Percentiles rank a stretch among this genome's conserved stretches.
Evolutionary conservation across 2,113 vertebrate genomes (phyloP).

Genomic region (Paraplagusia blochii): DNA sequence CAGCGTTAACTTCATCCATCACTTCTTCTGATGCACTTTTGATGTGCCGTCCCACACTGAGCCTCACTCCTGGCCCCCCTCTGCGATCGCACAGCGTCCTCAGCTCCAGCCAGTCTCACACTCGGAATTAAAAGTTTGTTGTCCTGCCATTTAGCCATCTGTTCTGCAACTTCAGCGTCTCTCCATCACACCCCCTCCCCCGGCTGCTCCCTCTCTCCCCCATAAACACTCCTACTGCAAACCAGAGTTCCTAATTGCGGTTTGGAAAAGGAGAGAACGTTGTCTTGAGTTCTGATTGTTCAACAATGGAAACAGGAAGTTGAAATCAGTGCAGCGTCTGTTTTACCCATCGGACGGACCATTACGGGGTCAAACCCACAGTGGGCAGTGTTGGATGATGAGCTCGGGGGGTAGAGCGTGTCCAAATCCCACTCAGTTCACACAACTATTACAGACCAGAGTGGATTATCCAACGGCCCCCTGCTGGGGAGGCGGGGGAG

Average conservation of each 20-base stretch:
- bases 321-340: constrained; percentile 27
- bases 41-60: constrained; percentile 45
- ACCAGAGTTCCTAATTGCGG: constrained; percentile 41
- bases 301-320: constrained; percentile 12
- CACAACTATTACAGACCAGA: constrained; percentile 58
- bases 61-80: constrained; percentile 44
- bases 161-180: constrained; percentile 44
- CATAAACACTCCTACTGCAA: constrained; percentile 11
- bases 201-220: background rate
- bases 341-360: constrained; percentile 51
- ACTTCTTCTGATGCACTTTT: constrained; percentile 32
- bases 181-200: constrained; percentile 7
- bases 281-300: constrained; percentile 33
- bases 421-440: constrained; percentile 50
- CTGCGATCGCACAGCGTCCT: constrained; percentile 36
- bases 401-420: constrained; percentile 18
- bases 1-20: background rate
- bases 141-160: constrained; percentile 58
- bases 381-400: constrained; percentile 38
- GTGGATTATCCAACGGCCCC: constrained; percentile 53
- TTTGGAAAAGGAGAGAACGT: constrained; percentile 22
- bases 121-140: constrained; percentile 54
- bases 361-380: constrained; percentile 60
- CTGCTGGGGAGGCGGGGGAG: constrained; percentile 49
- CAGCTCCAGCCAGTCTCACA: constrained; percentile 30